phyloP scores from a whole-genome alignment of 2,888 invertebrate genomes.

The Ectobius pallidus region DNA sequence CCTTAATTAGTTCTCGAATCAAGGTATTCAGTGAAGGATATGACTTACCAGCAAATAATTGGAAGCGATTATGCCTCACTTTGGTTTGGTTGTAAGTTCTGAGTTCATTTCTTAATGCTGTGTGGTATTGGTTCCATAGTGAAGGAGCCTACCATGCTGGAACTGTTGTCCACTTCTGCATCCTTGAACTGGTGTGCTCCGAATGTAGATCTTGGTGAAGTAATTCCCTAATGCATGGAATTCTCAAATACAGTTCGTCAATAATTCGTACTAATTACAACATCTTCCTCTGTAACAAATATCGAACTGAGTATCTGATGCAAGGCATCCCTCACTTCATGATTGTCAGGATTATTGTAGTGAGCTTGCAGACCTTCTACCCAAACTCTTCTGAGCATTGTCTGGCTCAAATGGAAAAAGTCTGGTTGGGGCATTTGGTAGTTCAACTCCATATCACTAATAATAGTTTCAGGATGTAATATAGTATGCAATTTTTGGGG shows the following conservation, averaged over 20 bases:
- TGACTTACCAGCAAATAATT: background rate
- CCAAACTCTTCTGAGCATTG: background rate
- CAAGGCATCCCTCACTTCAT: background rate
- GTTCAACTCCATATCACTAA: background rate
- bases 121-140: background rate
- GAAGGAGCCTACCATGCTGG: background rate
- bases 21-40: background rate
- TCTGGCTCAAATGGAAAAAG: background rate
- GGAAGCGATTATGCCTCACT: background rate
- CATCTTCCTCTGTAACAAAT: background rate
- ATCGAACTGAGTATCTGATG: background rate
- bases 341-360: background rate
- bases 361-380: background rate
- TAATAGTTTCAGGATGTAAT: background rate
- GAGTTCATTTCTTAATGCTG: background rate
- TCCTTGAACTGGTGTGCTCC: background rate
- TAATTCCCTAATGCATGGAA: background rate
- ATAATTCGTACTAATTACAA: background rate
- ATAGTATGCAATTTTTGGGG: too few relatives aligned
- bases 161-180: background rate
- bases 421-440: background rate
- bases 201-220: background rate
- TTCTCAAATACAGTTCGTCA: background rate
- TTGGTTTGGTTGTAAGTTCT: background rate
- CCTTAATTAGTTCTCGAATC: background rate